A percentile compares a stretch with the other conserved stretches of the same genome.
Conservation (phyloP, 2,888 invertebrate species). For the Cabera pusaria region DNA sequence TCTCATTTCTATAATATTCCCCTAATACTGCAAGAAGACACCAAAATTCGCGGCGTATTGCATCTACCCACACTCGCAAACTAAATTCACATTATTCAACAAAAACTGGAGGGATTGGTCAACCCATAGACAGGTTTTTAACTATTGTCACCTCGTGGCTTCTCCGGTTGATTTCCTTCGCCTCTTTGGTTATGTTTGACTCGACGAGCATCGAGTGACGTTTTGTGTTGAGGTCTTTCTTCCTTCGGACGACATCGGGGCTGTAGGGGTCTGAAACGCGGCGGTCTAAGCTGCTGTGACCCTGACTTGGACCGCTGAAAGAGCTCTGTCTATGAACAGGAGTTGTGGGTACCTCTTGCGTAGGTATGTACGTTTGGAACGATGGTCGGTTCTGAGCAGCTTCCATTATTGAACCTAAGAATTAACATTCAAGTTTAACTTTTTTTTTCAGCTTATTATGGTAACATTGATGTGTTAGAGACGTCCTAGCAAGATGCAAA, state of each 20-base stretch:
- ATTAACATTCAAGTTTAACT: too few species aligned
- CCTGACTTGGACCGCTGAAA: slow-evolving; percentile 44
- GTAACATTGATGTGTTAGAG: too few species aligned
- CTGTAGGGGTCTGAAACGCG: slow-evolving; percentile 73
- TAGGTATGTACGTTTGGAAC: slow-evolving; percentile 77
- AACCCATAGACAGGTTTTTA: slow-evolving; percentile 75
- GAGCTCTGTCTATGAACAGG: slow-evolving; percentile 59
- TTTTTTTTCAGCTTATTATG: too few species aligned
- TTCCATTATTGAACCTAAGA: slow-evolving; percentile 87
- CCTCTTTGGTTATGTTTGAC: slow-evolving; percentile 60
- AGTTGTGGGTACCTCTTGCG: slow-evolving; percentile 50
- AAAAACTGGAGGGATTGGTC: slow-evolving; percentile 42
- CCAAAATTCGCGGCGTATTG: background rate
- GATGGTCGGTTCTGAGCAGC: slow-evolving; percentile 85
- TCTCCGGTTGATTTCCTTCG: slow-evolving; percentile 65
- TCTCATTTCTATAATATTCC: too few species aligned
- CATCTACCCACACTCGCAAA: too few species aligned
- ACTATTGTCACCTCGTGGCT: slow-evolving; percentile 69
- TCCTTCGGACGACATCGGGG: slow-evolving; percentile 67
- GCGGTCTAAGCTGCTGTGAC: slow-evolving; percentile 50
- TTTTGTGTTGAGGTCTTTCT: slow-evolving; percentile 65
- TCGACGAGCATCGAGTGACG: slow-evolving; percentile 76
- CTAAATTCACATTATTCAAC: too few species aligned
- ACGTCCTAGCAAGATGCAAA: slow-evolving; percentile 10
- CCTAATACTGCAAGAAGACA: too few species aligned